These are phyloP conservation scores for Drosophila grimshawi DNA, from an alignment of 1,140 invertebrate species.

Conservation along the genomic window DNA sequence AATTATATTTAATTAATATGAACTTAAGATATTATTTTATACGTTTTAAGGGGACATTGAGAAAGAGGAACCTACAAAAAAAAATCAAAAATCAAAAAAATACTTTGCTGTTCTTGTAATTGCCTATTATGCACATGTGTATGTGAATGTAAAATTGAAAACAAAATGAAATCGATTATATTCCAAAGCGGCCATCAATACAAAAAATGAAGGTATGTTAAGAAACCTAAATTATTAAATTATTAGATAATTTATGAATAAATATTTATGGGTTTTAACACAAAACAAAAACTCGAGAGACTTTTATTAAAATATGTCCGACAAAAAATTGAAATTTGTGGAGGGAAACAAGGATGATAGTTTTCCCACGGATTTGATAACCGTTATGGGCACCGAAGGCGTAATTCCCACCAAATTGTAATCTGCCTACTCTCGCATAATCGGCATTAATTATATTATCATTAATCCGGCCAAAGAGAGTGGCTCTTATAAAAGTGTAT, in stretches of 20 bases:
- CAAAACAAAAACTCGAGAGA: constrained; percentile 7
- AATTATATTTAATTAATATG: constrained; percentile 9
- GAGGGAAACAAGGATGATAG: constrained; percentile 74
- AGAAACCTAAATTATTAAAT: constrained; percentile 35
- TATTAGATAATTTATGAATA: constrained; percentile 63
- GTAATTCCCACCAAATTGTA: constrained; percentile 60
- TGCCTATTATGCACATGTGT: constrained; percentile 28
- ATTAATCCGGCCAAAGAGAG: constrained; percentile 74
- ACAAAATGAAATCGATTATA: constrained; percentile 38
- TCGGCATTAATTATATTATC: constrained; percentile 59
- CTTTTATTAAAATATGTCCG: background rate
- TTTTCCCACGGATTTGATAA: constrained; percentile 69
- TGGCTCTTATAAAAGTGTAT: constrained; percentile 16
- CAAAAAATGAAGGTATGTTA: constrained; percentile 54
- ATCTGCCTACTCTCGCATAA: constrained; percentile 67
- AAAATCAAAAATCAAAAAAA: background rate
- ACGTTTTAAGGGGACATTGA: constrained; percentile 4
- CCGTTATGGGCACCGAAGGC: constrained; percentile 72
- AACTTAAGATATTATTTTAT: constrained; percentile 3
- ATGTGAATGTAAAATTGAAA: constrained; percentile 47
- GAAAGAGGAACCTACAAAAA: background rate
- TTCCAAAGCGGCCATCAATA: constrained; percentile 64
- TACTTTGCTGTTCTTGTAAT: constrained; percentile 49
- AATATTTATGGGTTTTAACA: constrained; percentile 81
- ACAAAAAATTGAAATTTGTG: constrained; percentile 45